These are phyloP conservation scores for Melieria omissa DNA, from an alignment of 2,888 invertebrate genomes.

Conservation along the genomic window DNA sequence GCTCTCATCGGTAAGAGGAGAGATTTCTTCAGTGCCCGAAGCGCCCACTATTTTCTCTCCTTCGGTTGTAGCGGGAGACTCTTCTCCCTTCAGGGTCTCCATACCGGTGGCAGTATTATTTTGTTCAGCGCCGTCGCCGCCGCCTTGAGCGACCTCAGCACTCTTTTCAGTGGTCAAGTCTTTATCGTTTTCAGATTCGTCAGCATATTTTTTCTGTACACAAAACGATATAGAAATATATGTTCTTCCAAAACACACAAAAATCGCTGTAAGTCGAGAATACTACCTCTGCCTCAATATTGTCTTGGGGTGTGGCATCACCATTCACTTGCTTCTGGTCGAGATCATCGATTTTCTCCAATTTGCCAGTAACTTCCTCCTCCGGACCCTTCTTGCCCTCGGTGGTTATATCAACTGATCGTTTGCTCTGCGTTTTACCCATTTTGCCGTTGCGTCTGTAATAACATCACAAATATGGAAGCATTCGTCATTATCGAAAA, in stretches of 20 bases:
- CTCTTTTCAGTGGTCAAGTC: constrained; percentile 75
- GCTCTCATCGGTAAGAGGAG: constrained; percentile 62
- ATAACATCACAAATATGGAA: constrained; percentile 10
- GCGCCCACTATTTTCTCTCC: constrained; percentile 43
- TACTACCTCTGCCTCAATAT: constrained; percentile 67
- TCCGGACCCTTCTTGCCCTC: constrained; percentile 71
- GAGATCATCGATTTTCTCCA: constrained; percentile 81
- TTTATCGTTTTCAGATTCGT: constrained; percentile 74
- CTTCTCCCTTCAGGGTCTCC: constrained; percentile 48
- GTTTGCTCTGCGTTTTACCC: constrained; percentile 89
- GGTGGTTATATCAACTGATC: constrained; percentile 87
- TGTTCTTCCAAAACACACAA: background rate
- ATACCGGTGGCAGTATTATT: constrained; percentile 69
- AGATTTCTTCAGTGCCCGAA: constrained; percentile 54
- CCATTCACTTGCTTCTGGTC: constrained; percentile 82
- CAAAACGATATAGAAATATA: background rate
- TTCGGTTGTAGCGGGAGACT: constrained; percentile 50
- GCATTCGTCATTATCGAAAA: background rate
- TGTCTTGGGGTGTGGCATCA: constrained; percentile 74
- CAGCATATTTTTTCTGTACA: constrained; percentile 71
- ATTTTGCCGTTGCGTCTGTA: constrained; percentile 67
- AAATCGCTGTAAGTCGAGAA: constrained; percentile 33
- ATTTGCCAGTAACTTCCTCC: constrained; percentile 75
- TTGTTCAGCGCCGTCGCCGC: constrained; percentile 35
- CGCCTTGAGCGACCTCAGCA: constrained; percentile 45